These are phyloP conservation scores for Catocala fraxini DNA, from an alignment of 2,888 invertebrate genomes.

Conservation along the genomic window DNA sequence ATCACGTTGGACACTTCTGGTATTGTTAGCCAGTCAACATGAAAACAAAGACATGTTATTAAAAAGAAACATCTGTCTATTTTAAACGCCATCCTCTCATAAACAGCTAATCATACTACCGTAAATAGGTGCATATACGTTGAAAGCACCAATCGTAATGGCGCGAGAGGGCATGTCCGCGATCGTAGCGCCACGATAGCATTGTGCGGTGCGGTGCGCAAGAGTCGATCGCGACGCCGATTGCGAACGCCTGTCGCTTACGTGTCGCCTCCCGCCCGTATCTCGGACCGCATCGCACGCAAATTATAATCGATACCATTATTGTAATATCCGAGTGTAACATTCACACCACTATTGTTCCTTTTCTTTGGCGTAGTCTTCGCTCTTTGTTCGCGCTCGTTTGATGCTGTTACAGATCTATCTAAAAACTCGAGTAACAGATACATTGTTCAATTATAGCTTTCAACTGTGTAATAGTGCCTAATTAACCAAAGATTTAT, in stretches of 20 bases:
- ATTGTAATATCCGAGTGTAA: conserved; percentile 85
- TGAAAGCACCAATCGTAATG: conserved; percentile 81
- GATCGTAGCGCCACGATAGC: conserved; percentile 84
- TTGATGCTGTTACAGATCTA: conserved; percentile 56
- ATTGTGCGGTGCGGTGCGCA: conserved; percentile 79
- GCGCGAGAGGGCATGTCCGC: conserved; percentile 81
- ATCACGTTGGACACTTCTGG: no score
- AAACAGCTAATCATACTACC: conserved; percentile 75
- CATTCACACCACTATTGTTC: conserved; percentile 83
- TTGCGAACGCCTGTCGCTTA: conserved; percentile 84
- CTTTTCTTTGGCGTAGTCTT: conserved; percentile 67
- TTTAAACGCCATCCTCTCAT: conserved; percentile 52
- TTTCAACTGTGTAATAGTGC: conserved; percentile 59
- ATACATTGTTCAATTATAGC: conserved; percentile 57
- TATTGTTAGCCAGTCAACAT: no score
- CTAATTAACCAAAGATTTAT: conserved; percentile 50
- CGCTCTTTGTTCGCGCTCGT: conserved; percentile 61
- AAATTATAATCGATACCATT: conserved; percentile 88
- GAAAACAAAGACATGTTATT: background rate
- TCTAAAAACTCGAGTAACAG: conserved; percentile 52
- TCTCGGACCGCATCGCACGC: conserved; percentile 84
- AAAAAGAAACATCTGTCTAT: conserved; percentile 19
- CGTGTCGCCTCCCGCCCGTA: conserved; percentile 81
- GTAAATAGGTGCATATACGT: conserved; percentile 73
- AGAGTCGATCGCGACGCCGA: conserved; percentile 82